Evolutionary conservation across 2,888 invertebrate genomes (phyloP).

Genomic region (Pemphredon lugubris): DNA sequence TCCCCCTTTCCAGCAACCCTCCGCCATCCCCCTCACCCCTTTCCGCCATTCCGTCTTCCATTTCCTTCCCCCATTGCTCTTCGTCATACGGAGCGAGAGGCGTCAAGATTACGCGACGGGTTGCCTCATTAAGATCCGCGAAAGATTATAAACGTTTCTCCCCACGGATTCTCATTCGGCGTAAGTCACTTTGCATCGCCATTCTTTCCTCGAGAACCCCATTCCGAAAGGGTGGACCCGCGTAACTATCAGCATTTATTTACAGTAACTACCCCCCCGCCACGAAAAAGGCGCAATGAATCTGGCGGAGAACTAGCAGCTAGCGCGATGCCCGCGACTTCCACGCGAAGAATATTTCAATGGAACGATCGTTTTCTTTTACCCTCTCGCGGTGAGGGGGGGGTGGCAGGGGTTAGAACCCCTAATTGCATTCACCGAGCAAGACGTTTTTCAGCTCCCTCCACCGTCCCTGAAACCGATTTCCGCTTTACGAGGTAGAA

Average conservation of each 20-base stretch:
- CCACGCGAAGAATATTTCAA: constrained; percentile 61
- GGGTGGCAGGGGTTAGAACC: constrained; percentile 17
- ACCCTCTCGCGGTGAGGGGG: constrained; percentile 3
- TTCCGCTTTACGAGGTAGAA: constrained; percentile 29
- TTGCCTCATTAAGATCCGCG: constrained; percentile 57
- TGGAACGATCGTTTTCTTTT: constrained; percentile 37
- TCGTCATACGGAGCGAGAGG: too few relatives aligned
- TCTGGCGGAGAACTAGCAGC: constrained; percentile 9
- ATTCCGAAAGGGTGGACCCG: background rate
- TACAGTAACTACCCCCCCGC: constrained; percentile 44
- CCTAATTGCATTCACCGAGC: constrained; percentile 54
- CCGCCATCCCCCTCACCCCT: too few relatives aligned
- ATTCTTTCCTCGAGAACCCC: background rate
- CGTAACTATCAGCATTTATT: constrained; percentile 53
- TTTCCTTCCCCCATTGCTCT: too few relatives aligned
- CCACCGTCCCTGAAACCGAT: too few relatives aligned
- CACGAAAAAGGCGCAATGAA: constrained; percentile 20
- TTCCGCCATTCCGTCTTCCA: too few relatives aligned
- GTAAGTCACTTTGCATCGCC: background rate
- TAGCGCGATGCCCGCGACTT: background rate
- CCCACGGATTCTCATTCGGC: too few relatives aligned
- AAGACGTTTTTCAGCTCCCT: constrained; percentile 27
- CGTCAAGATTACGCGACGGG: too few relatives aligned
- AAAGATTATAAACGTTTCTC: constrained; percentile 55
- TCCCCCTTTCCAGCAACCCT: constrained; percentile 24